These are phyloP conservation scores for Magallana gigas DNA, from an alignment of 1,140 invertebrate species.

Conservation along the genomic window DNA sequence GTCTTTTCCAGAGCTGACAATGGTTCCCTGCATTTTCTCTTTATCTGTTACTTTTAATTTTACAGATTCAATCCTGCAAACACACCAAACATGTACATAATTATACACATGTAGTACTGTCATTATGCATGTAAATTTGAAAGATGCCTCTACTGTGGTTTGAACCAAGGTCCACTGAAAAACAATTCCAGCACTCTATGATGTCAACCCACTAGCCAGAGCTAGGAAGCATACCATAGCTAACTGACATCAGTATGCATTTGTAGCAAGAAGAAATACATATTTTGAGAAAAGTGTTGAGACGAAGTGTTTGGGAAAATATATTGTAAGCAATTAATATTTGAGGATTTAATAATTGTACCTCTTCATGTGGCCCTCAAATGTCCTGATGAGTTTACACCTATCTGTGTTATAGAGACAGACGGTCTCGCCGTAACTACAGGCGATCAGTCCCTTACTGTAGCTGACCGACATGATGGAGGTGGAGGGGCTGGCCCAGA, in stretches of 20 bases:
- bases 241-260: too few species aligned
- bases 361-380: constrained; percentile 33
- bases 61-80: constrained; percentile 70
- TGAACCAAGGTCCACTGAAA: too few species aligned
- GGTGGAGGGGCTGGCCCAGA: constrained; percentile 69
- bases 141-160: too few species aligned
- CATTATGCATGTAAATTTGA: too few species aligned
- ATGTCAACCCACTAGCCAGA: too few species aligned
- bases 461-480: constrained; percentile 73
- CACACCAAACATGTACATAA: not conserved
- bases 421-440: constrained; percentile 67
- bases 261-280: too few species aligned
- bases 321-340: too few species aligned
- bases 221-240: too few species aligned
- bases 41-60: constrained; percentile 66
- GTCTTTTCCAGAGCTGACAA: constrained; percentile 73
- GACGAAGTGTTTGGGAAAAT: too few species aligned
- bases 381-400: constrained; percentile 65
- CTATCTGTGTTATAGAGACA: constrained; percentile 67
- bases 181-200: too few species aligned
- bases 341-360: not conserved
- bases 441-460: constrained; percentile 71
- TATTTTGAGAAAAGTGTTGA: too few species aligned
- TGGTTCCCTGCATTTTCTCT: constrained; percentile 60
- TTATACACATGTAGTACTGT: too few species aligned